Base-by-base conservation (phyloP, 2,113 vertebrate genomes). In the Cynopterus brachyotis region DNA sequence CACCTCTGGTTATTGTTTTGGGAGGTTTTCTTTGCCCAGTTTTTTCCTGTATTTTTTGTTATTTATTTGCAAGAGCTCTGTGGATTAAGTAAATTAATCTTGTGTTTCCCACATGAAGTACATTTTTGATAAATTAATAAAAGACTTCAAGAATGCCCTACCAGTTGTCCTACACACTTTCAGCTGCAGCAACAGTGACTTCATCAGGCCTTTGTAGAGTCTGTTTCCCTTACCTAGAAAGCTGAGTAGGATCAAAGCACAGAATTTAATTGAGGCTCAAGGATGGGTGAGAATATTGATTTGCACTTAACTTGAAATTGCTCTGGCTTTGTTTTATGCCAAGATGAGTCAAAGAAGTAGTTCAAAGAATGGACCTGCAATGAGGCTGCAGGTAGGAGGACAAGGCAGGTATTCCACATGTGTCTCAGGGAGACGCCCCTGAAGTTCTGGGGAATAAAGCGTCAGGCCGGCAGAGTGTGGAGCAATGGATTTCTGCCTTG, bases 261-360 rank as follows among this genome's bases (percentile, higher is more conserved):
- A 91, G 69, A 94, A 91, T 73, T 87, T 79, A 73, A 72, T 20
- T 47, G n/a, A 91, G 11, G 26, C 70, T 85, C 60, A 62, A 76
- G 60, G 70, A 73, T 91, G 62, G 45, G 40, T 70, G 32, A 81
- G 79, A 85, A 81, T 57, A 64, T 42, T 59, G 40, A 72, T 59
- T 82, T 62, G 53, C 42, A 50, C 45, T 53, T 82, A 45, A 76
- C 66, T 64, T 78, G 45, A 90, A 89, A 62, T 76, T 59, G 32
- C 22, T 47, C 60, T 92, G 53, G 45, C 57, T 95, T 76, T 91
- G 89, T 72, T 45, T 93, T 87, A 91, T 87, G 75, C 45, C 55
- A 78, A 86, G 55, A 91, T 24, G 89, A 91, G 13, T 57, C 24
- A 78, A 83, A 93, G 50, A n/a, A 57, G 7, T 28, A 62, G 47